Conservation (phyloP, 2,888 invertebrate species). For the Pterostichus madidus region DNA sequence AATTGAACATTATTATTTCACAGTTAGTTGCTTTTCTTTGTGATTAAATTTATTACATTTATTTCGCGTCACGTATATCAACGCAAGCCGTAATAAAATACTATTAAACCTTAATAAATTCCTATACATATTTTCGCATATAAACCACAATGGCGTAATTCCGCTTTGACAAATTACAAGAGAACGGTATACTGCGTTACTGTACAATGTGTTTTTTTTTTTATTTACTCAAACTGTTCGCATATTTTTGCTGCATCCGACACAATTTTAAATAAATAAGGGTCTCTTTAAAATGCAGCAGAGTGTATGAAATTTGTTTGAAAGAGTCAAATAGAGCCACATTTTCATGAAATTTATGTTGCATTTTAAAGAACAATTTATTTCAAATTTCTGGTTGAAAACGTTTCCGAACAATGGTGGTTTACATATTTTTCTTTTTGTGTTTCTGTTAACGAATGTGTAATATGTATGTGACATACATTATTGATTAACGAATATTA, state of each 20-base stretch:
- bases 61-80: too few relatives aligned
- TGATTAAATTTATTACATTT: too few relatives aligned
- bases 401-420: conserved; percentile 40
- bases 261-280: conserved; percentile 55
- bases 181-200: neutral
- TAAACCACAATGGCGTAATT: neutral
- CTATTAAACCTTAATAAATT: too few relatives aligned
- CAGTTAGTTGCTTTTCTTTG: too few relatives aligned
- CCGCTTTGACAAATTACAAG: conserved; percentile 4
- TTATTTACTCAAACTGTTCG: neutral
- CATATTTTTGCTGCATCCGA: conserved; percentile 31
- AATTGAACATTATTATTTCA: too few relatives aligned
- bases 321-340: conserved; percentile 39
- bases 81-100: too few relatives aligned
- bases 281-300: conserved; percentile 52
- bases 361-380: conserved; percentile 46
- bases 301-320: conserved; percentile 53
- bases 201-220: neutral
- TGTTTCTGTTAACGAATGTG: conserved; percentile 43
- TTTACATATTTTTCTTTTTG: conserved; percentile 38
- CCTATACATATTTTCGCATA: too few relatives aligned
- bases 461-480: conserved; percentile 35
- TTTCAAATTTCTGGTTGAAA: conserved; percentile 39
- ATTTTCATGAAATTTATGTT: conserved; percentile 49
- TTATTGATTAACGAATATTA: conserved; percentile 16